Evolutionary conservation across 2,888 invertebrate species (phyloP), one percentile per base, ranked within the genome.

Genomic region (Cataglyphis rosenhaueri): DNA sequence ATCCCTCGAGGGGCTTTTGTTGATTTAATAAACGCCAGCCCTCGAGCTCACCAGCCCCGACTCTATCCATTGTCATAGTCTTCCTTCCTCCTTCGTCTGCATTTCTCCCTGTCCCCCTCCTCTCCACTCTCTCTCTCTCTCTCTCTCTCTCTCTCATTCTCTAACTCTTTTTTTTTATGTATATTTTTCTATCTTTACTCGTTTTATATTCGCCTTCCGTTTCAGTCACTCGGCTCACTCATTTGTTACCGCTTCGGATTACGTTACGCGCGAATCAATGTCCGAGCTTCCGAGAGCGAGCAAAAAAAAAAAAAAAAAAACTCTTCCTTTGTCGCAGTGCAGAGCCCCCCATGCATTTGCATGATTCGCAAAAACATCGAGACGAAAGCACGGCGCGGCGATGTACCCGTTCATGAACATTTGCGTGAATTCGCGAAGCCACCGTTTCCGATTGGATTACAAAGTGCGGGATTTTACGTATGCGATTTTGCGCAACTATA

Each of bases 1-100:
- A 86, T 84, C 84, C 79, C 81, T 84, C 88, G 75, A 82, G 85
- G 86, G 91, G 89, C 88, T 90, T 92, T 91, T 90, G 91, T 92
- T 92, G 92, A 92, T 92, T 92, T 90, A 92, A 92, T 92, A 92
- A 92, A 92, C 91, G 91, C 89, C 86, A 88, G 85, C 84, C 89
- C 87, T 84, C 87, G 64, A 85, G 86, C 86, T 87, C 81, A 85
- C 85, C 82, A 85, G 41, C 25, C 87, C 85, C 84, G 84, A 84
- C 86, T 52, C 48, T 84, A 84, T 85, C 87, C 86, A 89, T 91
- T 87, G 88, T 90, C 86, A 75, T 84, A 41, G 55, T 76, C 76
- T 76, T 35, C 41, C 55, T 76, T 61, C 64, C 57, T 55, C 70
- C 48, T 52, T 52, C 68, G 52, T 52, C 68, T 76, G n/a, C 35